phyloP scores from a whole-genome alignment of 1,140 invertebrate species.

The Dryas iulia region DNA sequence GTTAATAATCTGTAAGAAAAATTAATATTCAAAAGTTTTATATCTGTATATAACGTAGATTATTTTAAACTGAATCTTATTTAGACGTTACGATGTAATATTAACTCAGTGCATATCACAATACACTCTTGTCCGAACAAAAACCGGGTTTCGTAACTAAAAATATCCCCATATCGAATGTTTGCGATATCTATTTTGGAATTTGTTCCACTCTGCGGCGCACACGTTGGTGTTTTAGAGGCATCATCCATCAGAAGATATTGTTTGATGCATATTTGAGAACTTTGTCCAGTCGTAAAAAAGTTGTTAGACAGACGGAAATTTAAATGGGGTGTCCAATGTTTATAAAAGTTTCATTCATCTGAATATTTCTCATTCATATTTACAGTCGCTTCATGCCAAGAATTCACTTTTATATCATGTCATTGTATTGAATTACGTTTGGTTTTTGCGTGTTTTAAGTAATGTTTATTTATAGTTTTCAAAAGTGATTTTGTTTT shows the following conservation, averaged over 20 bases:
- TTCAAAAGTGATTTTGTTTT: constrained; percentile 6
- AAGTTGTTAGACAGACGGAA: background rate
- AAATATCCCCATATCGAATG: constrained; percentile 78
- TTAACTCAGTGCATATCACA: constrained; percentile 66
- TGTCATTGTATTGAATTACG: constrained; percentile 39
- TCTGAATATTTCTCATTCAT: constrained; percentile 21
- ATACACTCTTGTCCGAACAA: constrained; percentile 63
- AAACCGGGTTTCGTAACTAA: constrained; percentile 76
- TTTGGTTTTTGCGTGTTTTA: too few species aligned
- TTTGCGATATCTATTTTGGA: constrained; percentile 77
- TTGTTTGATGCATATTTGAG: constrained; percentile 30
- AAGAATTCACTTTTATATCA: constrained; percentile 38
- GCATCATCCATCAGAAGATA: constrained; percentile 34
- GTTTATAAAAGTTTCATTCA: constrained; percentile 28
- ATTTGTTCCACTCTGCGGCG: constrained; percentile 55
- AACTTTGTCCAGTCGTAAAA: background rate
- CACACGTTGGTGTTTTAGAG: constrained; percentile 34
- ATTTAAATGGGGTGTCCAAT: background rate
- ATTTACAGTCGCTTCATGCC: constrained; percentile 30
- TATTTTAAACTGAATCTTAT: constrained; percentile 30
- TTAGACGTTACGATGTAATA: constrained; percentile 50
- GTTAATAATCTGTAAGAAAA: background rate
- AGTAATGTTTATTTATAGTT: background rate
- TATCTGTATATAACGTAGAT: background rate
- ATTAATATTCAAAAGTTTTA: background rate